Percentiles rank a stretch among this genome's conserved stretches.
These are phyloP conservation scores for Pelobates fuscus DNA, from an alignment of 2,113 vertebrate species.

Conservation along the genomic window DNA sequence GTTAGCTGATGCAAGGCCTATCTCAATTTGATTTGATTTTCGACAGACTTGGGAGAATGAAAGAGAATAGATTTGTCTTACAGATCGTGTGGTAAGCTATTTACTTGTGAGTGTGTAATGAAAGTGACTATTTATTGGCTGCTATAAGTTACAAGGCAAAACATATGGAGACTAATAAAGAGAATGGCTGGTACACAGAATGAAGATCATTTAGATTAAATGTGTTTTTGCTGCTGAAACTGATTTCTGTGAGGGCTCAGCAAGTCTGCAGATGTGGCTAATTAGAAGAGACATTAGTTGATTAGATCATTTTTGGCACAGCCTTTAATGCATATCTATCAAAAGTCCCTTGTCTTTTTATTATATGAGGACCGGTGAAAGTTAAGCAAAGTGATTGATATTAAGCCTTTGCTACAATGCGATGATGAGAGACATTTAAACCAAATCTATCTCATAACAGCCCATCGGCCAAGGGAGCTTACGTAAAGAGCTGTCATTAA, in stretches of 20 bases:
- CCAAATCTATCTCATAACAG: too few relatives aligned
- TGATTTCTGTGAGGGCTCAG: slow-evolving; percentile 15
- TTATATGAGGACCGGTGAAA: neutral
- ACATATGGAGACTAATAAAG: slow-evolving; percentile 13
- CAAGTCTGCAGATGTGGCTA: slow-evolving; percentile 34
- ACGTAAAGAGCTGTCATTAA: too few relatives aligned
- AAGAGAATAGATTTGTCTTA: too few relatives aligned
- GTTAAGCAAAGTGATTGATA: neutral
- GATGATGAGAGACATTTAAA: too few relatives aligned
- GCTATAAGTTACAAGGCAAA: neutral
- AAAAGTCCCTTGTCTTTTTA: neutral
- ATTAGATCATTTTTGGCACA: slow-evolving; percentile 29
- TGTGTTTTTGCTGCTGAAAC: slow-evolving; percentile 7
- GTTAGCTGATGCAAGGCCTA: too few relatives aligned
- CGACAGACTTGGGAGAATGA: too few relatives aligned
- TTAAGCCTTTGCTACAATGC: too few relatives aligned
- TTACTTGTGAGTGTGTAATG: neutral
- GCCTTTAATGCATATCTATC: neutral
- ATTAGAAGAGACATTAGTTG: slow-evolving; percentile 19
- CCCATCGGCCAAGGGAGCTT: too few relatives aligned
- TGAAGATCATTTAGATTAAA: slow-evolving; percentile 14
- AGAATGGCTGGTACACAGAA: neutral
- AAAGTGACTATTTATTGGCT: neutral
- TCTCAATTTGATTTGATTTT: too few relatives aligned
- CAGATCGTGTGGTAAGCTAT: too few relatives aligned